A percentile compares a stretch with the other conserved stretches of the same genome.
phyloP scores from a whole-genome alignment of 2,797 vertebrate genomes.

The Gymnodraco acuticeps region DNA sequence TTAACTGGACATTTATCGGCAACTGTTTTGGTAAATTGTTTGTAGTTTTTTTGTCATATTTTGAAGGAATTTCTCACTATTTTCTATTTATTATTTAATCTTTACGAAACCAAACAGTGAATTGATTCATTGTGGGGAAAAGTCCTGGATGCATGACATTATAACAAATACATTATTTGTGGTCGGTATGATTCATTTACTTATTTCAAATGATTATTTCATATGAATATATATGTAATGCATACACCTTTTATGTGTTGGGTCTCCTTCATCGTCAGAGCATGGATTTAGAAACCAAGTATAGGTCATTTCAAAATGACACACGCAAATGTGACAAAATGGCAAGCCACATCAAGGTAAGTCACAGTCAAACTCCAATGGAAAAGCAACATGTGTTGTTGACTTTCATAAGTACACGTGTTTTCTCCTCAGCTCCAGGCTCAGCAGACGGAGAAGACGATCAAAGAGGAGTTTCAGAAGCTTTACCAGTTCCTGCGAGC shows the following conservation, averaged over 20 bases:
- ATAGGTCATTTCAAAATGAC: fast-evolving
- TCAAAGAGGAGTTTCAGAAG: slow-evolving; percentile 54
- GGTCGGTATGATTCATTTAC: too few species aligned
- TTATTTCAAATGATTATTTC: not conserved
- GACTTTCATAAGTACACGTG: not conserved
- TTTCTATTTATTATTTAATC: not conserved
- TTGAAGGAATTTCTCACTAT: too few species aligned
- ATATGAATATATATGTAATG: fast-evolving
- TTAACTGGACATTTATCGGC: too few species aligned
- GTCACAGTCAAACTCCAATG: fast-evolving
- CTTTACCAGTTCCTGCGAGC: slow-evolving; percentile 42
- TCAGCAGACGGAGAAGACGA: slow-evolving; percentile 38
- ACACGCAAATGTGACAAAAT: slow-evolving; percentile 14
- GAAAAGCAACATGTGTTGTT: not conserved
- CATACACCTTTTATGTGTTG: not conserved
- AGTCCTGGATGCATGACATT: too few species aligned
- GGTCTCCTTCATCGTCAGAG: not conserved
- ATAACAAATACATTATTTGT: too few species aligned
- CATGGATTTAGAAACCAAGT: slow-evolving; percentile 25
- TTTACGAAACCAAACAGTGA: not conserved
- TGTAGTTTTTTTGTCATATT: too few species aligned
- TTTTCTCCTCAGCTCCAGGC: slow-evolving; percentile 52
- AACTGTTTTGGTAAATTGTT: too few species aligned
- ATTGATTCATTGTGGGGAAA: too few species aligned
- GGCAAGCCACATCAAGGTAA: slow-evolving; percentile 37